Base-by-base conservation (phyloP, 2,797 vertebrate species). In the Hafferia zeledoni region DNA sequence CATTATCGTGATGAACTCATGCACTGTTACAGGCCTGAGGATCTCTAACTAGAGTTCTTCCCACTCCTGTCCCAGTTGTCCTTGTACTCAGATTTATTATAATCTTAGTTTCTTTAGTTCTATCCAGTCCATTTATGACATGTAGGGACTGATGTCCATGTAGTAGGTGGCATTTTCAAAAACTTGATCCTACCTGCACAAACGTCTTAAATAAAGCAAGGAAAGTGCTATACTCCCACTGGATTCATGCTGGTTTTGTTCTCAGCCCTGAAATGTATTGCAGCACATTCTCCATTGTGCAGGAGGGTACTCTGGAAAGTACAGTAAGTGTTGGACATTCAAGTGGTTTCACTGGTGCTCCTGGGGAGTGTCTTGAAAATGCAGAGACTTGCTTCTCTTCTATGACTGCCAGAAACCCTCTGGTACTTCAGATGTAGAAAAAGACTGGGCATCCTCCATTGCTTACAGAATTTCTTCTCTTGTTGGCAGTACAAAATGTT, bases 401-500 rank as follows among this genome's bases (percentile, higher is more conserved):
- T 76, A 30, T 44, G 28, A 47, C 35, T 35, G 70, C 94, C 86
- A 90, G 89, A 92, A 95, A 79, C n/a, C 57, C 81, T 95, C 78
- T 92, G 81, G 89, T 96, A 87, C 78, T 92, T 93, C 71, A 83
- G 39, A 92, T 67, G 37, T 9, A 95, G 94, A 83, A 96, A 94
- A 93, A 82, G 91, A 85, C 89, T 60, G 75, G 94, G 94, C 78
- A 96, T 94, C 75, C 64, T 89, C 60, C 84, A 67, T 81, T 87
- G 71, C 94, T 95, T 87, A 70, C 56, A 92, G 94, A 80, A 87
- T 91, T 96, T 94, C 68, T 92, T 18, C n/a, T 94, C 43, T 74
- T 88, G n/a, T 78, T 96, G 93, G 94, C 95, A 95, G 94, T 37
- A 96, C 96, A 95, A 87, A 94, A 94, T 96, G 96, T 96, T 96